Evolutionary conservation across 1,140 invertebrate genomes (phyloP), one percentile per base, ranked within the genome.

Genomic region (Drosophila carrolli): DNA sequence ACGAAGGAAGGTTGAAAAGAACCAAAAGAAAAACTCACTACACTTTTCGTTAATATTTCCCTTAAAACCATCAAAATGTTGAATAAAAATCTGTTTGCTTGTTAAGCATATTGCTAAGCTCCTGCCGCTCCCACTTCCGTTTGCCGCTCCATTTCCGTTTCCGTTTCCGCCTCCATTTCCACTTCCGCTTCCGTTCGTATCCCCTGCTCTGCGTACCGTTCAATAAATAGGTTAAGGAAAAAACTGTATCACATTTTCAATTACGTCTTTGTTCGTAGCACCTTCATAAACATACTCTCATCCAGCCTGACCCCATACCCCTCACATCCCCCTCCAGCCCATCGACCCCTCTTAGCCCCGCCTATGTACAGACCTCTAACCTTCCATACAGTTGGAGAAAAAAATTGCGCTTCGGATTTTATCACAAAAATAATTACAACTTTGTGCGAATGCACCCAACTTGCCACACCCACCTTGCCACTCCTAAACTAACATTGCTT

Each of bases 221-320:
- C 66, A 88, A 83, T 86, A 88, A 88, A 86, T 88, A 86, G 79
- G 78, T 79, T 88, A 88, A 86, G 79, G 84, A 86, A 86, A 88
- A 89, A 89, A 88, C 82, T 84, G 86, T 91, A 91, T 91, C 90
- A 91, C 90, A 91, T 91, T 91, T 90, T 83, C 88, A 89, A 88
- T 91, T 91, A 91, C 90, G 85, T 90, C 90, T 91, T 91, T 91
- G 90, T 91, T 90, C 82, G 78, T 91, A 91, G 90, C 90, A 91
- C 90, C 90, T 81, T 91, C 83, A 81, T 80, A 83, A 72, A 78
- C 77, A 82, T 83, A 81, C 79, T 59, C 71, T 40, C 59, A 13
- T 32, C 29, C 29, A 32, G 29, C 14, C 72, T 51, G 6, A 13
- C 32, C 40, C 40, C 61, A 9, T 44, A 3, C 3, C 9, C 47